A percentile compares a stretch with the other conserved stretches of the same genome.
phyloP scores from a whole-genome alignment of 2,113 vertebrate species.

The Panthera tigris region DNA sequence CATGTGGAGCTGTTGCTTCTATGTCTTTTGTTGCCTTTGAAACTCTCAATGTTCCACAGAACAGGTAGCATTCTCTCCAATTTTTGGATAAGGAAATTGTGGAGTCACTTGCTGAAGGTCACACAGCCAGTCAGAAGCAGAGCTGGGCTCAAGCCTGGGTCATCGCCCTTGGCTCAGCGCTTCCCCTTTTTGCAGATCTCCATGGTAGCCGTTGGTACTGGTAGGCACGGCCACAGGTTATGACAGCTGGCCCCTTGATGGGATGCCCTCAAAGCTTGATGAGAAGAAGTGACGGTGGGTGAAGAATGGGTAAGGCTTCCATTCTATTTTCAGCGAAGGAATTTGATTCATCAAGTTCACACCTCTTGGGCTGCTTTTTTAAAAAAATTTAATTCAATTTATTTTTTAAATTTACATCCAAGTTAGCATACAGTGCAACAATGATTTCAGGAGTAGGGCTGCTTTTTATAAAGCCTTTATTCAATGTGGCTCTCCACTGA shows the following conservation, averaged over 20 bases:
- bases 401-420: too few species aligned
- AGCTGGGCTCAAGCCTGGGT: neutral
- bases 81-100: neutral
- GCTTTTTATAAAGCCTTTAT: neutral
- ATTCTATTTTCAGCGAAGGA: neutral
- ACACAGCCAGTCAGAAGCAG: neutral
- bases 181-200: neutral
- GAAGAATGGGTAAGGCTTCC: neutral
- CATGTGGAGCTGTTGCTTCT: neutral
- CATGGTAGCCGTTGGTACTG: neutral
- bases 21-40: neutral
- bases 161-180: neutral
- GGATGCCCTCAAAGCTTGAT: neutral
- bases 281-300: neutral
- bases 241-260: neutral
- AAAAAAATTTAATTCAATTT: neutral
- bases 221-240: rapidly evolving
- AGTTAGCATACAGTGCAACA: too few species aligned
- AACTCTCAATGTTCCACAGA: neutral
- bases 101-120: neutral
- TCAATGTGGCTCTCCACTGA: neutral
- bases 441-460: neutral
- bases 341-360: neutral
- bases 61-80: neutral
- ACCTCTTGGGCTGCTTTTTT: neutral